Conservation (phyloP, 2,797 vertebrate species). For the Sebastolobus alascanus region DNA sequence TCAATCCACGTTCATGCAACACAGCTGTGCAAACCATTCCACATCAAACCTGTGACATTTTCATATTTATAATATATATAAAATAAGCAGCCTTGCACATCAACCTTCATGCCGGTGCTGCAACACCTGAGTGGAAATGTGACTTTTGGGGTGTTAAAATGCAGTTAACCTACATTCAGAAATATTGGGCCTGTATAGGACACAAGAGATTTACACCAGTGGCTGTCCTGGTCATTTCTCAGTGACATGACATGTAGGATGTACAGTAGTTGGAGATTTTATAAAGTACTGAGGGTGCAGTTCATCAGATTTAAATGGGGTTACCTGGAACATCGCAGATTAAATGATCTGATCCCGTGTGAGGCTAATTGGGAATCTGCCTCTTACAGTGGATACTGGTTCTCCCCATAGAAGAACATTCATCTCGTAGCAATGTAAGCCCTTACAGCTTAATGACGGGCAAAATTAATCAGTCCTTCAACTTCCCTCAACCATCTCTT, state of each 20-base stretch:
- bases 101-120: not conserved
- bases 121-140: conserved; percentile 4
- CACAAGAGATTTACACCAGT: conserved; percentile 15
- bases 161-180: not conserved
- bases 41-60: not conserved
- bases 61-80: not conserved
- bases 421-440: conserved; percentile 58
- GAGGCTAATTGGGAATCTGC: conserved; percentile 73
- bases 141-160: conserved; percentile 3
- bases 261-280: conserved; percentile 61
- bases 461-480: conserved; percentile 62
- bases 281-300: conserved; percentile 64
- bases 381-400: conserved; percentile 52
- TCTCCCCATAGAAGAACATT: conserved; percentile 47
- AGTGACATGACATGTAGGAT: conserved; percentile 41
- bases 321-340: conserved; percentile 77
- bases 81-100: not conserved
- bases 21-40: conserved; percentile 5
- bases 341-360: conserved; percentile 73
- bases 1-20: not conserved
- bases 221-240: conserved; percentile 25
- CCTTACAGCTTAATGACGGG: conserved; percentile 56
- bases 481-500: conserved; percentile 54
- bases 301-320: conserved; percentile 75
- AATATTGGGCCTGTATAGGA: conserved; percentile 16